phyloP scores from a whole-genome alignment of 2,113 vertebrate genomes.

The Cichladusa arquata region DNA sequence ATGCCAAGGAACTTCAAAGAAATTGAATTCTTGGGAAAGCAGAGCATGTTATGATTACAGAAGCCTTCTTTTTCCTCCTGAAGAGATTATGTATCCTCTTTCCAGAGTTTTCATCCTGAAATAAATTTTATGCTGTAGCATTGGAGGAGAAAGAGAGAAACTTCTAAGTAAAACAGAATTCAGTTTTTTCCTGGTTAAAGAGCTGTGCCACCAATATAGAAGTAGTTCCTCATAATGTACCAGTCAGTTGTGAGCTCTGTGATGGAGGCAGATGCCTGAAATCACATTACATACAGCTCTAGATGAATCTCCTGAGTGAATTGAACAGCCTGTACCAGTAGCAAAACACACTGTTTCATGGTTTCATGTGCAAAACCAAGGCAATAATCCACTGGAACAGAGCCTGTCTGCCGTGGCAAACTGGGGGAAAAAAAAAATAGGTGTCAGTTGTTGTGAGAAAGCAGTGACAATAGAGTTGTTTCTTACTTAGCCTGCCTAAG shows the following conservation, averaged over 20 bases:
- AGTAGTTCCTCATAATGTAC: neutral
- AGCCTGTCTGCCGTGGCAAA: neutral
- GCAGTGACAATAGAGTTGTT: neutral
- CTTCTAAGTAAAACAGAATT: neutral
- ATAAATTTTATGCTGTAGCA: neutral
- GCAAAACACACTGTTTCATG: neutral
- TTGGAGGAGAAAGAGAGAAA: neutral
- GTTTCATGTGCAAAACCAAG: neutral
- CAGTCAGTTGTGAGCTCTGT: neutral
- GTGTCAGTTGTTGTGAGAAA: neutral
- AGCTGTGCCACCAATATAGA: neutral
- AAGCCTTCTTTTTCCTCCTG: neutral
- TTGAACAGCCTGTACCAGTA: neutral
- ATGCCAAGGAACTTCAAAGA: neutral
- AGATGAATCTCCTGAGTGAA: neutral
- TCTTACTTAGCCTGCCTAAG: neutral
- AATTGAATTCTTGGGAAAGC: neutral
- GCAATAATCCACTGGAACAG: neutral
- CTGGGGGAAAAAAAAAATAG: rapidly evolving
- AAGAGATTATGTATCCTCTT: neutral
- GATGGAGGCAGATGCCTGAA: neutral
- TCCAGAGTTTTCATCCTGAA: neutral
- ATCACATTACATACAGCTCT: neutral
- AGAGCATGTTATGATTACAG: neutral
- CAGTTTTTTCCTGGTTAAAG: neutral